Conservation (phyloP, 2,113 vertebrate genomes). For the Lagenorhynchus albirostris region DNA sequence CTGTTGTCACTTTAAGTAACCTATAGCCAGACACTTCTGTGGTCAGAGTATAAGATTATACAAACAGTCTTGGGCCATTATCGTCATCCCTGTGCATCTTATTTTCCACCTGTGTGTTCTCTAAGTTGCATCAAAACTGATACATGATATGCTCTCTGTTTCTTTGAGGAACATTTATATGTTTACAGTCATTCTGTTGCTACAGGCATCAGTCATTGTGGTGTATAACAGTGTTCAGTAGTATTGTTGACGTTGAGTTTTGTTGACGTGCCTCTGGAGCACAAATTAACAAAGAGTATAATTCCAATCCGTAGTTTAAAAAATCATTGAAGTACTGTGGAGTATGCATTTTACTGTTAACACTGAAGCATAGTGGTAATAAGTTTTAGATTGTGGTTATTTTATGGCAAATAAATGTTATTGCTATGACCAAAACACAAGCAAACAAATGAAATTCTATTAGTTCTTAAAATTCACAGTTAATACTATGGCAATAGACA, state of each 20-base stretch:
- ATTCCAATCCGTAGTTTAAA: background rate
- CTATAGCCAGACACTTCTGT: background rate
- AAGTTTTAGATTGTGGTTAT: slow-evolving; percentile 32
- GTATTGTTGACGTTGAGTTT: background rate
- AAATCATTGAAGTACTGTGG: background rate
- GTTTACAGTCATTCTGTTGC: background rate
- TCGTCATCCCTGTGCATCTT: background rate
- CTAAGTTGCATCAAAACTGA: background rate
- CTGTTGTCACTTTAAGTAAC: slow-evolving; percentile 6
- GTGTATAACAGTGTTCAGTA: background rate
- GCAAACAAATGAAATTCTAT: slow-evolving; percentile 26
- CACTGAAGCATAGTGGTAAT: background rate
- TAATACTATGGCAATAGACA: background rate
- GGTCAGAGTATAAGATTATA: background rate
- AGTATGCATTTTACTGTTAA: background rate
- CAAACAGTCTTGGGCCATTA: background rate
- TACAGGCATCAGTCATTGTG: background rate
- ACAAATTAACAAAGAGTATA: background rate
- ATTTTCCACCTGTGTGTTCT: background rate
- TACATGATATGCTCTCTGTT: background rate
- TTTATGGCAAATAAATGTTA: slow-evolving; percentile 48
- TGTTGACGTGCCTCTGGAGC: background rate
- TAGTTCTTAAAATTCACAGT: background rate
- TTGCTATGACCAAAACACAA: background rate
- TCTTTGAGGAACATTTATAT: background rate